Percentiles rank a stretch among this genome's conserved stretches.
Conservation (phyloP, 2,888 invertebrate genomes). For the Aphidius colemani region DNA sequence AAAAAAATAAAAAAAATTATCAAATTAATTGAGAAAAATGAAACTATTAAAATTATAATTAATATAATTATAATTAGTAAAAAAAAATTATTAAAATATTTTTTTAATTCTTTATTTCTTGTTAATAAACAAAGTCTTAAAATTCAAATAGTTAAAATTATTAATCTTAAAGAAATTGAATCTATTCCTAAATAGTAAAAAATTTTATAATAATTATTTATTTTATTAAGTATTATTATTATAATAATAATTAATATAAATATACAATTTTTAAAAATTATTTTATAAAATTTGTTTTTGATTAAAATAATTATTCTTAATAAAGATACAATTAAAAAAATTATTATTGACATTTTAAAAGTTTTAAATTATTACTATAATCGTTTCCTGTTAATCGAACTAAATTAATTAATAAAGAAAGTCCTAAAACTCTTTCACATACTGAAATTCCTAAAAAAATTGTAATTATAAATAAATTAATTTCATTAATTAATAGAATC, state of each 20-base stretch:
- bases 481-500: conserved; percentile 62
- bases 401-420: conserved; percentile 68
- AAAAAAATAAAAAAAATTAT: conserved; percentile 75
- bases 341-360: conserved; percentile 67
- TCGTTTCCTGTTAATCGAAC: conserved; percentile 69
- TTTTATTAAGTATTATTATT: conserved; percentile 63
- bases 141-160: conserved; percentile 66
- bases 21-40: conserved; percentile 66
- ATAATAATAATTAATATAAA: conserved; percentile 43
- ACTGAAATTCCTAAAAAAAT: conserved; percentile 69
- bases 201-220: conserved; percentile 45
- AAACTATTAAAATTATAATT: conserved; percentile 64
- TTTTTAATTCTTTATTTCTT: conserved; percentile 59
- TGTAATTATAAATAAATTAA: conserved; percentile 65
- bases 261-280: conserved; percentile 28
- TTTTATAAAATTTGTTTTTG: conserved; percentile 31
- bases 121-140: conserved; percentile 66
- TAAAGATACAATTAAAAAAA: conserved; percentile 63
- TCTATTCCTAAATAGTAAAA: conserved; percentile 25
- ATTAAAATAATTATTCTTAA: conserved; percentile 63
- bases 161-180: conserved; percentile 34
- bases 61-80: conserved; percentile 64
- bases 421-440: conserved; percentile 69
- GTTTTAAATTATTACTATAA: conserved; percentile 67
- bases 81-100: conserved; percentile 63